Base-by-base conservation (phyloP, 2,888 invertebrate species). In the Pomacea canaliculata region DNA sequence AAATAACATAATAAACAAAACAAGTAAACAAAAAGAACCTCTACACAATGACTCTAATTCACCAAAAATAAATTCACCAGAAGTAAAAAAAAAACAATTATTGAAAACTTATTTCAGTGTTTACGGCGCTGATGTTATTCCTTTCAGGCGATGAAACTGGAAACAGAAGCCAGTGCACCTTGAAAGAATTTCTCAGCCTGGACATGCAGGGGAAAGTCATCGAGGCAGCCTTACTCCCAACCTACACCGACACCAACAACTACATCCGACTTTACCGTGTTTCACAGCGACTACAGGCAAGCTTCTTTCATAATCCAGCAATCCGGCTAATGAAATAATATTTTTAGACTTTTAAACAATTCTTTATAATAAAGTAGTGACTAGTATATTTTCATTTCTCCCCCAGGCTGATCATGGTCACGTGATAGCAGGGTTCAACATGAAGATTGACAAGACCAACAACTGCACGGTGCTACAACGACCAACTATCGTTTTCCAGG, bases 391-490 rank as follows among this genome's bases (percentile, higher is more conserved):
- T 37, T 37, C 37, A 5, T 37, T 0, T 37, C 5, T 37, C 37
- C 1, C 37, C 5, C 87, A 94, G 95, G 94, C 95, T 85, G 94
- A 95, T 0, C 95, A 95, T 84, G 95, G 95, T 0, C 93, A 94
- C 77, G 94, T 96, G 0, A 95, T 95, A 86, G 94, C 95, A 16
- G 95, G 94, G 1, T 95, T 96, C 84, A 90, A 94, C 4, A 92
- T 95, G 72, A 92, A 93, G 87, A 89, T 94, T 51, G 90, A 91
- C 79, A 81, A 69, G 89, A 76, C 16, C 82, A 92, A 78, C 87
- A 92, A 79, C 89, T 93, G 67, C 37, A 91, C 91, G 51, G 92
- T 94, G 4, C 81, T 82, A 59, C 92, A 92, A 23, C 92, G 92
- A 0, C 93, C 94, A 0, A 92, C 91, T n/a, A 92, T 95, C 59